Percentiles rank a stretch among this genome's conserved stretches.
phyloP scores from a whole-genome alignment of 2,888 invertebrate species.

The Tipula lateralis region DNA sequence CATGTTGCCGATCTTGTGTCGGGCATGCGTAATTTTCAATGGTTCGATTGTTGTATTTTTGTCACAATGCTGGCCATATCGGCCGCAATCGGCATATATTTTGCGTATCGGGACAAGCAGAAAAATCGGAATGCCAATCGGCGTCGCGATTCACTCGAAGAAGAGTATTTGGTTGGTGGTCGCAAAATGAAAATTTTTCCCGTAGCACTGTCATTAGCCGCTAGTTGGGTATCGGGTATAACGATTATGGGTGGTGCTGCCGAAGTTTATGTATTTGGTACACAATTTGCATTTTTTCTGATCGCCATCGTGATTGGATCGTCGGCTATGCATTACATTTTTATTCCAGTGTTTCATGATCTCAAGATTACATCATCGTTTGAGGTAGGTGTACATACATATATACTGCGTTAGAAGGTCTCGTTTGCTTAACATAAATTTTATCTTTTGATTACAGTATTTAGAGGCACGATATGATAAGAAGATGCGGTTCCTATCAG shows the following conservation, averaged over 20 bases:
- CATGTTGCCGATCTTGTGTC: background rate
- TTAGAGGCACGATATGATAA: slow-evolving; percentile 19
- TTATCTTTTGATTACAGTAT: background rate
- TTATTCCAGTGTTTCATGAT: slow-evolving; percentile 2
- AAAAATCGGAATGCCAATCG: slow-evolving; percentile 33
- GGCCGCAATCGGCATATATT: slow-evolving; percentile 51
- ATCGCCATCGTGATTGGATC: background rate
- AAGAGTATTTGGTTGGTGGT: slow-evolving; percentile 52
- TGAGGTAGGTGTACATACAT: background rate
- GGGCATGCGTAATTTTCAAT: slow-evolving; percentile 39
- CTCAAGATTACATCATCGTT: background rate
- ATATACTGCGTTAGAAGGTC: background rate
- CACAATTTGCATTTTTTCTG: background rate
- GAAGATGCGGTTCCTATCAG: background rate
- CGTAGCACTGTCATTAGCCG: slow-evolving; percentile 54
- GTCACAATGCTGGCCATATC: slow-evolving; percentile 48
- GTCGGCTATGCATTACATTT: background rate
- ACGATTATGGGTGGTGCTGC: background rate
- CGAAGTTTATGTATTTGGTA: background rate
- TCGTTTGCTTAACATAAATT: too few relatives aligned
- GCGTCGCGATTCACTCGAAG: slow-evolving; percentile 38
- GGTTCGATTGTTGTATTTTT: slow-evolving; percentile 51
- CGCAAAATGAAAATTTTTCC: slow-evolving; percentile 53
- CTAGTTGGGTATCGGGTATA: slow-evolving; percentile 37
- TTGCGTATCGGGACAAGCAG: slow-evolving; percentile 46